Conservation (phyloP, 2,888 invertebrate species). For the Hofmannophila pseudospretella region DNA sequence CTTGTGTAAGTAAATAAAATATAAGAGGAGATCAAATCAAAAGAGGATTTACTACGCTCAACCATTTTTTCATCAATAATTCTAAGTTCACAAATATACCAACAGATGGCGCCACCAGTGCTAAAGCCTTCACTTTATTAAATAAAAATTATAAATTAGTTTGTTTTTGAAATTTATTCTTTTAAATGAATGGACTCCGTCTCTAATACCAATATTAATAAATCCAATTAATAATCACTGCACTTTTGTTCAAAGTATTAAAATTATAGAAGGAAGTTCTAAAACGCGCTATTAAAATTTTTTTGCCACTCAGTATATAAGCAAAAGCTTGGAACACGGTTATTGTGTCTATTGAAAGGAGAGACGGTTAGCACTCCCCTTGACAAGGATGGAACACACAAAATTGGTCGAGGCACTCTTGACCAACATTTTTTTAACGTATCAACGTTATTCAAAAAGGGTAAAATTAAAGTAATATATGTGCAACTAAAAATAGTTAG, state of each 20-base stretch:
- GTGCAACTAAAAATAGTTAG: no score
- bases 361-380: constrained; percentile 98
- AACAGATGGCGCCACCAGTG: background rate
- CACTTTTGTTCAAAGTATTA: background rate
- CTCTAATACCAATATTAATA: no score
- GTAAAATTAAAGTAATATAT: no score
- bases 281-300: constrained; percentile 29
- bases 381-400: constrained; percentile 91
- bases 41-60: no score
- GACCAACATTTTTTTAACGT: constrained; percentile 46
- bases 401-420: constrained; percentile 47
- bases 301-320: constrained; percentile 11
- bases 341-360: constrained; percentile 97
- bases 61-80: background rate
- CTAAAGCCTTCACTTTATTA: background rate
- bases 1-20: no score
- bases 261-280: constrained; percentile 11
- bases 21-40: no score
- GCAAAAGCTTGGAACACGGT: rapidly evolving
- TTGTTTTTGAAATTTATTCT: no score
- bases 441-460: no score
- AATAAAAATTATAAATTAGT: no score
- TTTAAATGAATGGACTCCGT: no score
- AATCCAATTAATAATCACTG: no score
- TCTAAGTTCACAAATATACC: background rate